Conservation (phyloP, 1,140 invertebrate genomes). For the Probaryconus sp. region DNA sequence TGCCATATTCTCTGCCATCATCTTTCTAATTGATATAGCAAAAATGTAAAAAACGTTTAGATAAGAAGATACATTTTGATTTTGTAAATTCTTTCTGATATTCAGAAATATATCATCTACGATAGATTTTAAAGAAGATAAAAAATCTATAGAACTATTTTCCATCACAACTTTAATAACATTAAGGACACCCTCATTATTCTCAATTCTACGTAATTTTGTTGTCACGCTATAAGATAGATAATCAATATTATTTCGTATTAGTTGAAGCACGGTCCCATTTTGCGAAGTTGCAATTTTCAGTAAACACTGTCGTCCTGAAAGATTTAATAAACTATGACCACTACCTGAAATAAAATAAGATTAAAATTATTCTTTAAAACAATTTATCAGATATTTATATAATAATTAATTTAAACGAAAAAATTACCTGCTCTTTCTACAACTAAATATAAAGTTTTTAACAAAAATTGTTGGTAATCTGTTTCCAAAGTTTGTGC, state of each 20-base stretch:
- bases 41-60: slow-evolving; percentile 83
- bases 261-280: slow-evolving; percentile 77
- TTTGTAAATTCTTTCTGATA: slow-evolving; percentile 79
- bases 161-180: slow-evolving; percentile 83
- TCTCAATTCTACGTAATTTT: slow-evolving; percentile 79
- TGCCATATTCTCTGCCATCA: slow-evolving; percentile 64
- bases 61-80: slow-evolving; percentile 79
- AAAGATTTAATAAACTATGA: slow-evolving; percentile 78
- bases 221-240: slow-evolving; percentile 82
- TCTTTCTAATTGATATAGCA: slow-evolving; percentile 79
- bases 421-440: slow-evolving; percentile 81
- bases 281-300: slow-evolving; percentile 78
- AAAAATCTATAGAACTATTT: slow-evolving; percentile 80
- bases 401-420: not conserved
- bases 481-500: slow-evolving; percentile 75
- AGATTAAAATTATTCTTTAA: slow-evolving; percentile 26
- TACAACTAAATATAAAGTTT: slow-evolving; percentile 82
- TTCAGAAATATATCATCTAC: slow-evolving; percentile 82
- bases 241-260: slow-evolving; percentile 83
- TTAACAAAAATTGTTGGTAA: slow-evolving; percentile 80
- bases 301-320: slow-evolving; percentile 79
- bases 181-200: slow-evolving; percentile 79
- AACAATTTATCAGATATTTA: no score
- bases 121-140: slow-evolving; percentile 81
- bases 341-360: slow-evolving; percentile 76